These are phyloP conservation scores for Isurus oxyrinchus DNA, from an alignment of 2,113 vertebrate species.

Conservation along the genomic window DNA sequence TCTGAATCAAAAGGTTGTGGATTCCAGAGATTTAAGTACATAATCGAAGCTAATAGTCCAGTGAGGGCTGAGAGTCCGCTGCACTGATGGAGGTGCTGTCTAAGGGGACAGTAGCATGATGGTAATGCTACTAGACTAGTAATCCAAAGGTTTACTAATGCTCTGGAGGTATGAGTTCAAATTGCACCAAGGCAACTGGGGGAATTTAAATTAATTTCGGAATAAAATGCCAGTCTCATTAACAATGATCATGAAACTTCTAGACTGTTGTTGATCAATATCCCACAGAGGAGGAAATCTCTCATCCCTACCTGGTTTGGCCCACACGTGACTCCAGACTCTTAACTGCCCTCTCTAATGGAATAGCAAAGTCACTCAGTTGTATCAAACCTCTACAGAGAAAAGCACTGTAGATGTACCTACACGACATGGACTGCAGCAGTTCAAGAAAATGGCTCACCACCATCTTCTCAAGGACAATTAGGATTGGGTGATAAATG, in stretches of 20 bases:
- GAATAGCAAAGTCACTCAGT: background rate
- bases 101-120: background rate
- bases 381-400: background rate
- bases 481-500: background rate
- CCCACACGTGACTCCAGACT: no score
- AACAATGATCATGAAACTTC: no score
- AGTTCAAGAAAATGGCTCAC: background rate
- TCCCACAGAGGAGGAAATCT: background rate
- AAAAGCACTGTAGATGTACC: background rate
- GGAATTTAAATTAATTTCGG: background rate
- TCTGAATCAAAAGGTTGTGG: no score
- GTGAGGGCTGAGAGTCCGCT: background rate
- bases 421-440: background rate
- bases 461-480: background rate
- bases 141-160: background rate
- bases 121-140: background rate
- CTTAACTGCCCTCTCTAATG: background rate
- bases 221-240: no score
- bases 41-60: background rate
- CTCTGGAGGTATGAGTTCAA: background rate
- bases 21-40: no score
- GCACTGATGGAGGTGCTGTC: background rate
- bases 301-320: background rate
- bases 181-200: background rate
- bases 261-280: no score